Evolutionary conservation across 2,797 vertebrate genomes (phyloP), one percentile per base, ranked within the genome.

Genomic region (Clarias fuscus): DNA sequence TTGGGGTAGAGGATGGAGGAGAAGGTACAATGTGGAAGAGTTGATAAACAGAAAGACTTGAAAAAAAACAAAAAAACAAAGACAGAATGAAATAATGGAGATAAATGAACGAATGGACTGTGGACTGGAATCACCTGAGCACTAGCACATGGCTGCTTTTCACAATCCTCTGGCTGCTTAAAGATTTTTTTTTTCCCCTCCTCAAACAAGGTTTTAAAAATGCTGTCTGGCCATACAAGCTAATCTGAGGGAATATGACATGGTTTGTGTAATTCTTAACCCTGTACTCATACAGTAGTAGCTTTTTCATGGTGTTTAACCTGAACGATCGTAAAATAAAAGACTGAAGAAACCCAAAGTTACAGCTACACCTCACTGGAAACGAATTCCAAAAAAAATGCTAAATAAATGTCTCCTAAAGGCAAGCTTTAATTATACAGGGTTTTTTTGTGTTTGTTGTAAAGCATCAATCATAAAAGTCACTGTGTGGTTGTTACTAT

Each of bases 11-110:
- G 84, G 79, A 71, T 83, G 82, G 86, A 75, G 75, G 58, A 53
- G 68, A 78, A 87, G 84, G 85, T 86, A 80, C 48, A 83, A 68
- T 30, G 75, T 84, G 67, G 72, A 75, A 83, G 86, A 89, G 85
- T 68, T 76, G 71, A 70, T 79, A 64, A 77, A 88, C 81, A 86
- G 72, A 65, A 71, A 58, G 84, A 56, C 59, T 72, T 53, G 17
- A 14, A 48, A 10, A 56, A 75, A 24, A 37, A 43, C 71, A 17
- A 30, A 27, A 17, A 30, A 27, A 4, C 76, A 7, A 48, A 33
- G 56, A 83, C 27, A 30, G 77, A 85, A 75, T 75, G 59, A 59
- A 87, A 61, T 84, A 71, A 87, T 84, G 85, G 48, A 85, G 85
- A 86, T 37, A 33, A 82, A 85, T 78, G 85, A 72, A n/a, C 40